Evolutionary conservation across 2,888 invertebrate species (phyloP).

Genomic region (Chesias legatella): DNA sequence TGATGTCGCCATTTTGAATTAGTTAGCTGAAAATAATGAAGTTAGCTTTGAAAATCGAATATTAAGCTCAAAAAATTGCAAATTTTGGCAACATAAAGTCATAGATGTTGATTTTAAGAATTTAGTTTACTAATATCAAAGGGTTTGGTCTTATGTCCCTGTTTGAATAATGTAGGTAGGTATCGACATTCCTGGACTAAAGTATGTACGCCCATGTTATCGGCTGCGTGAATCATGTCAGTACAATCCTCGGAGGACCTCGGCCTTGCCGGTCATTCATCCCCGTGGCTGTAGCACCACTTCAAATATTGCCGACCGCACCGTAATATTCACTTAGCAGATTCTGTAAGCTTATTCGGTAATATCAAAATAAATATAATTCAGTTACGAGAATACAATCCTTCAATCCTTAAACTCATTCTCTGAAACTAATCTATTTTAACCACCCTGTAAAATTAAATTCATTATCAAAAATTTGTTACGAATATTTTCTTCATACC

Average conservation of each 20-base stretch:
- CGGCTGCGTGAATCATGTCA: conserved; percentile 52
- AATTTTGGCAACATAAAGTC: no score
- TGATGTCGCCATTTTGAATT: conserved; percentile 82
- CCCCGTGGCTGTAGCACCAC: conserved; percentile 38
- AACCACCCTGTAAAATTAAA: no score
- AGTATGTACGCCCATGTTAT: conserved; percentile 21
- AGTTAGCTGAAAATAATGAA: conserved; percentile 34
- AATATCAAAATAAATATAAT: no score
- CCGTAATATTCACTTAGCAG: conserved; percentile 22
- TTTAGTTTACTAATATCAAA: no score
- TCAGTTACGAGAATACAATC: no score
- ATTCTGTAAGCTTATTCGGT: conserved; percentile 8
- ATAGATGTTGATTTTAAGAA: no score
- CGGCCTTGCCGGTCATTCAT: conserved; percentile 73
- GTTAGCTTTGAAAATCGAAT: neutral
- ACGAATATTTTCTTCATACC: no score
- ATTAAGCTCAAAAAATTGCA: no score
- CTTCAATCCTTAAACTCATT: no score
- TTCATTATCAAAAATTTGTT: no score
- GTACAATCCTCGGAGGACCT: conserved; percentile 45
- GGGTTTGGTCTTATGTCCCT: no score
- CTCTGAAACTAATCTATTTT: no score
- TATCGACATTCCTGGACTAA: conserved; percentile 18
- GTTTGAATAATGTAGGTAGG: neutral
- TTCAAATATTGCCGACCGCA: conserved; percentile 19